Evolutionary conservation across 2,888 invertebrate genomes (phyloP), one percentile per base, ranked within the genome.

Genomic region (Adela reaumurella): DNA sequence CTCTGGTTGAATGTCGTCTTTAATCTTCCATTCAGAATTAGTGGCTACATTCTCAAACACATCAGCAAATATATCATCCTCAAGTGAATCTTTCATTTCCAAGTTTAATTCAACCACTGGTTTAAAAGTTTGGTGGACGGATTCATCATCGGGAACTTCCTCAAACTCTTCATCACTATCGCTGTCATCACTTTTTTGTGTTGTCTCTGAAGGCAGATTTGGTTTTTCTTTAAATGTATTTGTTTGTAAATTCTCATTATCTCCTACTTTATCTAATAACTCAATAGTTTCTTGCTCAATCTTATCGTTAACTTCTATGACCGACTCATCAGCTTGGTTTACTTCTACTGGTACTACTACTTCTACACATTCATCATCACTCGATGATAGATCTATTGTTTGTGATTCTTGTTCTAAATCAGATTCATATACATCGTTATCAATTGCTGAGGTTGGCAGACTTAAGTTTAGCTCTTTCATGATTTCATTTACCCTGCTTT

Each of bases 41-140:
- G 19, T 50, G 24, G 49, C 48, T 28, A 53, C 52, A 42, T 52
- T 55, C 19, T 53, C 56, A 64, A 89, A 90, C 51, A 90, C 65
- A 69, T 90, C 90, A n/a, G 85, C 84, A 71, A 90, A 90, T 50
- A 90, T 76, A 66, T 89, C 88, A 59, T 89, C 83, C 29, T 62
- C 65, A 1, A 60, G 59, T 17, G 59, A 57, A 55, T 67, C 61
- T 17, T 67, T 65, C 49, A 78, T 56, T 52, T 68, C 62, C 50
- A 82, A 63, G 43, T 70, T 68, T 42, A 81, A 59, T 61, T 84
- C 68, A 19, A 84, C 67, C 51, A 69, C 57, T 50, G 82, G 67
- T 59, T 80, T 70, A 16, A 58, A 55, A 29, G 49, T 10, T 53
- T 61, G 55, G 20, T 51, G 48, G 43, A 54, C 52, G 45, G 54